These are phyloP conservation scores for Zoanthus sociatus DNA, from an alignment of 92 coral and sea anemone genomes.

Conservation along the genomic window DNA sequence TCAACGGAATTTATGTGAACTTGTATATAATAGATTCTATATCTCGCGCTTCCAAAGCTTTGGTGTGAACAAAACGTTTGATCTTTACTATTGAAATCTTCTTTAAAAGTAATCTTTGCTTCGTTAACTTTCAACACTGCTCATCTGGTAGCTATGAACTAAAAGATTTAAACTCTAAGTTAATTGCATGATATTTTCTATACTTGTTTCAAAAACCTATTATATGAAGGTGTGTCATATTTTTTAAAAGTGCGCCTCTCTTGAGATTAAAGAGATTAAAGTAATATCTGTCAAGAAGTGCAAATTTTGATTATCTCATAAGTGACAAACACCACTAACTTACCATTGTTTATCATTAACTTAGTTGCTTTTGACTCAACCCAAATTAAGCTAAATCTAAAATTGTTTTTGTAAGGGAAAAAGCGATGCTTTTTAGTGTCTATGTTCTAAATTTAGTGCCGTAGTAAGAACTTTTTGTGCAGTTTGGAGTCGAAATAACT, in stretches of 20 bases:
- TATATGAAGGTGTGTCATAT: neutral
- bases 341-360: neutral
- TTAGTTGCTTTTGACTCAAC: neutral
- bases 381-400: neutral
- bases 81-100: neutral
- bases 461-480: neutral
- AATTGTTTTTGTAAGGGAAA: neutral
- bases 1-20: neutral
- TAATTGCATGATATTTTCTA: neutral
- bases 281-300: neutral
- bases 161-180: neutral
- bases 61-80: neutral
- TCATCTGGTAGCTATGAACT: neutral
- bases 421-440: neutral
- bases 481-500: neutral
- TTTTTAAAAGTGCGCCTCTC: neutral
- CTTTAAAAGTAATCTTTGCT: neutral
- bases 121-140: neutral
- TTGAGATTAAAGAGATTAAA: neutral
- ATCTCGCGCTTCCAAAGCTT: neutral
- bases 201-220: conserved; percentile 2
- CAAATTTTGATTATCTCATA: neutral
- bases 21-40: neutral
- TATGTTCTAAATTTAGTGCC: too few species aligned
- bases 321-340: neutral